A percentile compares a stretch with the other conserved stretches of the same genome.
Conservation (phyloP, 2,113 vertebrate genomes). For the Aptenodytes patagonicus region DNA sequence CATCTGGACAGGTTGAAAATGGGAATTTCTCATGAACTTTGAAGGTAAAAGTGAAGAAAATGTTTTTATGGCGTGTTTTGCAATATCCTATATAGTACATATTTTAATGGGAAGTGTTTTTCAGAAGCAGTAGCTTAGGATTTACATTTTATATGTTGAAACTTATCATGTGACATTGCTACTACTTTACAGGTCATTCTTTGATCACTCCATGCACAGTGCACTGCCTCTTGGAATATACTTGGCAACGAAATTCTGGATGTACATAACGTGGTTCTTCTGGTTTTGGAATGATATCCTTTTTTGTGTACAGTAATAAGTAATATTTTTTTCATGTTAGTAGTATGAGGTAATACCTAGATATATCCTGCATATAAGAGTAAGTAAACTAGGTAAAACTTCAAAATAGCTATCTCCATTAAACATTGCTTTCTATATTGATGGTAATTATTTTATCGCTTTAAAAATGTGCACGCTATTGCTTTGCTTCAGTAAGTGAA, state of each 20-base stretch:
- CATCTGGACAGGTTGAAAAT: not conserved
- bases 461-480: not conserved
- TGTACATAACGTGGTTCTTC: conserved; percentile 99
- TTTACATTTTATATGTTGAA: not conserved
- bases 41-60: not conserved
- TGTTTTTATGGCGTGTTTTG: not conserved
- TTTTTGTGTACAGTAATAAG: conserved; percentile 50
- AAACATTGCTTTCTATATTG: not conserved
- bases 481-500: not conserved
- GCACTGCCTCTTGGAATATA: conserved; percentile 98
- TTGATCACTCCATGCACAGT: conserved; percentile 99
- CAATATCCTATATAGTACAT: not conserved
- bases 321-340: not conserved
- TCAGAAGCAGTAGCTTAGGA: not conserved
- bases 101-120: not conserved
- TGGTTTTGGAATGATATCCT: conserved; percentile 99
- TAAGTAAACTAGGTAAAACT: not conserved
- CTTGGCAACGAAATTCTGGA: conserved; percentile 99
- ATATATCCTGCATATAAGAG: not conserved
- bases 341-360: not conserved
- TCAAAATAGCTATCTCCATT: not conserved
- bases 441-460: not conserved
- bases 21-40: not conserved
- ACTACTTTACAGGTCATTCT: conserved; percentile 86
- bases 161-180: not conserved